These are phyloP conservation scores for Protobothrops flavoviridis DNA, from an alignment of 2,113 vertebrate species.

Conservation along the genomic window DNA sequence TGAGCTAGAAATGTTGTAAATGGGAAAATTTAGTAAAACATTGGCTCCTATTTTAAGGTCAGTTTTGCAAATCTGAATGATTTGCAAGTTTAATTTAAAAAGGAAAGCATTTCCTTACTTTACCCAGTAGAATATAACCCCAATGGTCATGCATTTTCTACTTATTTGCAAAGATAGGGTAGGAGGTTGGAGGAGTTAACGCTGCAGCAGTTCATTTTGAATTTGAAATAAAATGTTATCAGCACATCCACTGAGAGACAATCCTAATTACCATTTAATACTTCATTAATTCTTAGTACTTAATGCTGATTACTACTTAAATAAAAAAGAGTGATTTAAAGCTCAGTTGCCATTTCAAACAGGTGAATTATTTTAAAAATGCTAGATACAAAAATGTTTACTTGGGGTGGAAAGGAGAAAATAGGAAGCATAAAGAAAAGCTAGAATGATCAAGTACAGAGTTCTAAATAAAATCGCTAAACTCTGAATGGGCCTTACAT, in stretches of 20 bases:
- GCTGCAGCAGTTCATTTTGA: constrained; percentile 21
- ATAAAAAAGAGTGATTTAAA: constrained; percentile 36
- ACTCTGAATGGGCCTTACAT: background rate
- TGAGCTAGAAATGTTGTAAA: background rate
- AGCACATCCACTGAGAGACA: constrained; percentile 23
- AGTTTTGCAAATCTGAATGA: background rate
- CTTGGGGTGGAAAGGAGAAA: background rate
- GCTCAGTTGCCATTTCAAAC: constrained; percentile 18
- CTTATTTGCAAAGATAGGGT: background rate
- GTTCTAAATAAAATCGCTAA: background rate
- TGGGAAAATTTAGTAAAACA: background rate
- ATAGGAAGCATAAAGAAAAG: background rate
- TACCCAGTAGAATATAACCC: background rate
- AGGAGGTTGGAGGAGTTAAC: constrained; percentile 11
- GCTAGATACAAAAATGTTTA: background rate
- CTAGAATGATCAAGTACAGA: background rate
- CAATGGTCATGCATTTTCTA: background rate
- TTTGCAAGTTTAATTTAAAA: background rate
- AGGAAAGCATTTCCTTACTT: background rate
- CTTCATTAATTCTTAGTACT: background rate
- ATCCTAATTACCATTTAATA: constrained; percentile 27
- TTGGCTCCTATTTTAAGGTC: background rate
- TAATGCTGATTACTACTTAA: constrained; percentile 12
- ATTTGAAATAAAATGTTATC: constrained; percentile 41
- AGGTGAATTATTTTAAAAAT: constrained; percentile 12